These are phyloP conservation scores for Hydraecia micacea DNA, from an alignment of 2,888 invertebrate species.

Conservation along the genomic window DNA sequence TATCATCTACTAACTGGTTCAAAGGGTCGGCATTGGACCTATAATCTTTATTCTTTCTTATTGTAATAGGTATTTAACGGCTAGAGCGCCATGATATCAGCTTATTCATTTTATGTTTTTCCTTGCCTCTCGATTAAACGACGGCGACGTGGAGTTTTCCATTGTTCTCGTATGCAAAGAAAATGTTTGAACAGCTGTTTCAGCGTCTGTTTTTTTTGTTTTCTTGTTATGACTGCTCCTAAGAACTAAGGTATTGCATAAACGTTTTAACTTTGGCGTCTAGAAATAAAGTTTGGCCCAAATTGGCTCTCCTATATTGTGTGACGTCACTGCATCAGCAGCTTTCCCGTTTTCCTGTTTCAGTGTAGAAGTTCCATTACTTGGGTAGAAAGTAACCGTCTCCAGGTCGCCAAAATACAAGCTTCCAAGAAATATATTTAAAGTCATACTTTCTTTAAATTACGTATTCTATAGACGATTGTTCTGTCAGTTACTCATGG, in stretches of 20 bases:
- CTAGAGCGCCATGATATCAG: background rate
- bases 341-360: no score
- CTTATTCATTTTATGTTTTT: conserved; percentile 15
- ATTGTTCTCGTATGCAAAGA: conserved; percentile 28
- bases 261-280: background rate
- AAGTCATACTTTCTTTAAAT: conserved; percentile 30
- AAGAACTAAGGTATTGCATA: background rate
- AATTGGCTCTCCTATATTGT: background rate
- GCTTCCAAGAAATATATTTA: conserved; percentile 8
- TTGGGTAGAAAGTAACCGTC: background rate
- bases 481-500: conserved; percentile 32
- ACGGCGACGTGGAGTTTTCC: background rate
- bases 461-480: conserved; percentile 34
- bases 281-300: background rate
- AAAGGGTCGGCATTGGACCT: conserved; percentile 8
- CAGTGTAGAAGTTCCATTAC: background rate
- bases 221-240: conserved; percentile 8
- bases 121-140: conserved; percentile 18
- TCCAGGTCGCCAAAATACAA: background rate
- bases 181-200: conserved; percentile 23
- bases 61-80: background rate
- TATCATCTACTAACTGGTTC: background rate
- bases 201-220: background rate
- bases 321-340: background rate
- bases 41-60: background rate